Evolutionary conservation across 1,140 invertebrate species (phyloP).

Genomic region (Chironomus striatipennis): DNA sequence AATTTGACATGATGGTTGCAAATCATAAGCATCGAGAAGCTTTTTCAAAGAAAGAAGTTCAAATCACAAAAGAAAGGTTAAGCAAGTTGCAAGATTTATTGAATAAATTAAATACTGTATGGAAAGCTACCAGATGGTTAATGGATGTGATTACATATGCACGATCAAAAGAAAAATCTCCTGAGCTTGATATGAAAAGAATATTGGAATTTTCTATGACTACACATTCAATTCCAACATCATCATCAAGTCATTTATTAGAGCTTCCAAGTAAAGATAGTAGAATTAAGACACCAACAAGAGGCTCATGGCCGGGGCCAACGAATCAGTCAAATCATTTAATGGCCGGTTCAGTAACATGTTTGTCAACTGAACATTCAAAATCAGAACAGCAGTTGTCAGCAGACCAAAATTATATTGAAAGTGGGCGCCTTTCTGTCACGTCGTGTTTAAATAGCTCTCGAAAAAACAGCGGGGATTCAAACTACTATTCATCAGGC

Average conservation of each 20-base stretch:
- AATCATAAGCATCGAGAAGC: conserved; percentile 88
- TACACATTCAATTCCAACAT: conserved; percentile 25
- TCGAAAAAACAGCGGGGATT: conserved; percentile 36
- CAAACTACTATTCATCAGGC: conserved; percentile 36
- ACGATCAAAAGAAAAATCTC: conserved; percentile 55
- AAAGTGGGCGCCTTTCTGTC: background rate
- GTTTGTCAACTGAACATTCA: conserved; percentile 58
- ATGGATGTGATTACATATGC: conserved; percentile 85
- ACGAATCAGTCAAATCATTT: conserved; percentile 32
- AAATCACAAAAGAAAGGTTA: conserved; percentile 74
- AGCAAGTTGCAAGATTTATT: conserved; percentile 74
- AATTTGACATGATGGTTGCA: conserved; percentile 83
- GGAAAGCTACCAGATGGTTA: conserved; percentile 90
- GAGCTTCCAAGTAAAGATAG: conserved; percentile 26
- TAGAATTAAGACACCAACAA: conserved; percentile 48
- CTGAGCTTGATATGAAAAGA: conserved; percentile 34
- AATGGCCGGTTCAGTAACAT: conserved; percentile 25
- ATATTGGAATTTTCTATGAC: conserved; percentile 33
- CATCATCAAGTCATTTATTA: conserved; percentile 12
- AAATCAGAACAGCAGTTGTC: conserved; percentile 71
- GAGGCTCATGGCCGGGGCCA: conserved; percentile 76
- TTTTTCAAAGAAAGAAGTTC: conserved; percentile 81
- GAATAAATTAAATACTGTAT: conserved; percentile 68
- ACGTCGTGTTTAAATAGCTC: background rate
- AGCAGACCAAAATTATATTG: background rate